Evolutionary conservation across 2,113 vertebrate genomes (phyloP).

Genomic region (Bubo bubo): DNA sequence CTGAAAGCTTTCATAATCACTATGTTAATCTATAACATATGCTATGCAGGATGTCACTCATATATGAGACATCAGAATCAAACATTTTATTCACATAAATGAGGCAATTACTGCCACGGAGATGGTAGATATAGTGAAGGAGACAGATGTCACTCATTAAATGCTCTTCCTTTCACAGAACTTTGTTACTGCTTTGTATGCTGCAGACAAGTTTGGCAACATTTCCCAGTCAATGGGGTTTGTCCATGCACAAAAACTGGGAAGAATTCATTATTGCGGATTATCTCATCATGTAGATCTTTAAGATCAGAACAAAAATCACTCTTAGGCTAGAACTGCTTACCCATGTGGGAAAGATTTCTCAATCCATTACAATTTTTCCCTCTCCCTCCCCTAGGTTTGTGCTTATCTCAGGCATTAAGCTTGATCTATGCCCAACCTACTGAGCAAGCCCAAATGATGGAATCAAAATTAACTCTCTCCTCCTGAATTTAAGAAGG

Average conservation of each 20-base stretch:
- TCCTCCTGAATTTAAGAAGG: not conserved
- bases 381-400: not conserved
- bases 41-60: not conserved
- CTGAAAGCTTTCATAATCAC: not conserved
- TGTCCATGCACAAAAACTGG: not conserved
- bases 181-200: not conserved
- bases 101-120: not conserved
- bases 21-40: not conserved
- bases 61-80: not conserved
- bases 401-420: not conserved
- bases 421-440: not conserved
- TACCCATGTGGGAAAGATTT: not conserved
- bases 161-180: not conserved
- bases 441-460: not conserved
- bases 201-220: not conserved
- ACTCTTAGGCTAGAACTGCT: not conserved
- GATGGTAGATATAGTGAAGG: not conserved
- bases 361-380: not conserved
- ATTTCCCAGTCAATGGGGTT: not conserved
- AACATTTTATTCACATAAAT: constrained; percentile 1
- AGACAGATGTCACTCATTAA: not conserved
- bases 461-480: not conserved
- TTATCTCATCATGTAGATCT: not conserved
- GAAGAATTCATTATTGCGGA: not conserved
- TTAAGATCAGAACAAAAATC: not conserved